Base-by-base conservation (phyloP, 2,888 invertebrate species). In the Stenurella melanura region DNA sequence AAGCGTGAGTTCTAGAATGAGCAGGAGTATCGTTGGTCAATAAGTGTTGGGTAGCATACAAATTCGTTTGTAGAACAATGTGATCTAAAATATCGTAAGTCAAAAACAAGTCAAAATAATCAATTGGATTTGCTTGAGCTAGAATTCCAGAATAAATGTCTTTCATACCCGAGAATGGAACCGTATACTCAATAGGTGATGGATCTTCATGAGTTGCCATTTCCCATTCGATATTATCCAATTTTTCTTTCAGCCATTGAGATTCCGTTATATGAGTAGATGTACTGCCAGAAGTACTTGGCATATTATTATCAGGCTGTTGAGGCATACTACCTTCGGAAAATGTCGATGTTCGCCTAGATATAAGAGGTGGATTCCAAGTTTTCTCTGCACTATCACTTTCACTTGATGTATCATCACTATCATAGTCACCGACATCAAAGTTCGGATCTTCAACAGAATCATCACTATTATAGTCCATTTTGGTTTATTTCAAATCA, bases 51-150 rank as follows among this genome's bases (percentile, higher is more conserved):
- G 73, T 79, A 0, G 79, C 79, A 70, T 61, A 75, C 30, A 77
- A 42, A 64, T 79, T 77, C 15, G 77, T 79, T 72, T 79, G 75
- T 10, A n/a, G n/a, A n/a, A 17, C 74, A 38, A 77, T 71, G 17
- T 66, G 70, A 9, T 4, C 21, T 12, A 67, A 56, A 60, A 77
- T 72, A 66, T 70, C 67, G 57, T 69, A n/a, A n/a, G n/a, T n/a
- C 57, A 77, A 70, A 19, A 74, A 74, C 21, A 77, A 50, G 9
- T 74, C 54, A 30, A 74, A 77, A 70, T 60, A 77, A 60, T 77
- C 77, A 10, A 77, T 6, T 56, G 56, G 56, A 56, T 56, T 18
- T 56, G 18, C 56, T 18, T 56, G 21, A 9, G 69, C 57, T 3
- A 69, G 30, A n/a, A 69, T 69, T 21, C 69, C 57, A 1, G 54